phyloP scores from a whole-genome alignment of 1,140 invertebrate species.

The Drosophila seguyi region DNA sequence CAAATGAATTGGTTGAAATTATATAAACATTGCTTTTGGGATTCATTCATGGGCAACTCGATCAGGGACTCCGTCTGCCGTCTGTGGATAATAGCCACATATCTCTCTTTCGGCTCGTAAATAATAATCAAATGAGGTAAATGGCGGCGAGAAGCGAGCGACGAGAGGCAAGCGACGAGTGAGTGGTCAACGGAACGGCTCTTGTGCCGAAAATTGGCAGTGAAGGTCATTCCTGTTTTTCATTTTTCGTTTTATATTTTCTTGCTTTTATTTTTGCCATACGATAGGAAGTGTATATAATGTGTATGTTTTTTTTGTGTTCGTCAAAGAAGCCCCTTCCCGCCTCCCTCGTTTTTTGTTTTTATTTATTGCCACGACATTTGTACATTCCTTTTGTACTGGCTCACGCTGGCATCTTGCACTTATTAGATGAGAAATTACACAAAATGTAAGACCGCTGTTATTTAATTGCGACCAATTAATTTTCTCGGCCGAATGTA shows the following conservation, averaged over 20 bases:
- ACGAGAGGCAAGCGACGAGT: not conserved
- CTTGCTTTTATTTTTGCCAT: slow-evolving; percentile 7
- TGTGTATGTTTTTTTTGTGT: not conserved
- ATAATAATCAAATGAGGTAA: slow-evolving; percentile 39
- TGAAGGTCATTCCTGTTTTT: slow-evolving; percentile 64
- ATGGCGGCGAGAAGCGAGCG: slow-evolving; percentile 1
- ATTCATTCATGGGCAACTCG: slow-evolving; percentile 49
- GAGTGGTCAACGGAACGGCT: slow-evolving; percentile 11
- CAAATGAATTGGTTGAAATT: slow-evolving; percentile 36
- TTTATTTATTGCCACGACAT: slow-evolving; percentile 79
- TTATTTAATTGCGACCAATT: slow-evolving; percentile 77
- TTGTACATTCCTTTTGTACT: slow-evolving; percentile 68
- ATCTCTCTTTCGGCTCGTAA: slow-evolving; percentile 15
- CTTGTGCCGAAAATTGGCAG: slow-evolving; percentile 52
- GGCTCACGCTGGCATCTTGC: slow-evolving; percentile 52
- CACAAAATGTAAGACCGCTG: slow-evolving; percentile 68
- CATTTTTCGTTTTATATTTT: slow-evolving; percentile 43
- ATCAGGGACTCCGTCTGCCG: slow-evolving; percentile 18
- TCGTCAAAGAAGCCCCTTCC: slow-evolving; percentile 25
- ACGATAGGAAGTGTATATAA: slow-evolving; percentile 31
- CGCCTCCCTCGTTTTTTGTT: slow-evolving; percentile 8
- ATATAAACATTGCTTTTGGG: slow-evolving; percentile 31
- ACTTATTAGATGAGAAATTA: slow-evolving; percentile 71
- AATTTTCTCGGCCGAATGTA: slow-evolving; percentile 41
- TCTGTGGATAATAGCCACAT: not conserved